A percentile compares a stretch with the other conserved stretches of the same genome.
phyloP scores from a whole-genome alignment of 2,888 invertebrate genomes.

The Machimus atricapillus region DNA sequence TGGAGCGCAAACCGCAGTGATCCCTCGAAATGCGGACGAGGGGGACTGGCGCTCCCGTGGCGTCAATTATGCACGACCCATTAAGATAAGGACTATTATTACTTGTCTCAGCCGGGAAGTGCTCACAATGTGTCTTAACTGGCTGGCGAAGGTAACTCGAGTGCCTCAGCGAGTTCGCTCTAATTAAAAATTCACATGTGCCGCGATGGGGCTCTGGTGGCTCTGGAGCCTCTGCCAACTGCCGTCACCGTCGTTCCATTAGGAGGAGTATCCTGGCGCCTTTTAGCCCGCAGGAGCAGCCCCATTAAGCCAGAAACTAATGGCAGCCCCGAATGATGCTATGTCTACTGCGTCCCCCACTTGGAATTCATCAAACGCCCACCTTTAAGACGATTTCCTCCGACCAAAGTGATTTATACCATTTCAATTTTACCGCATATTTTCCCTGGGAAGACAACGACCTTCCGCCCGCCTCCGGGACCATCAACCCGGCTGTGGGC shows the following conservation, averaged over 20 bases:
- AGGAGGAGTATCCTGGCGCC: background rate
- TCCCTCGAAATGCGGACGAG: background rate
- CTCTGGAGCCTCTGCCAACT: background rate
- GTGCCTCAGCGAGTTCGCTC: background rate
- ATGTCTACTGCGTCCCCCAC: slow-evolving; percentile 9
- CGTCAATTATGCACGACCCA: slow-evolving; percentile 30
- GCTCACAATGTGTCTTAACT: slow-evolving; percentile 24
- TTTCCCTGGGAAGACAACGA: background rate
- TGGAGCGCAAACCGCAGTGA: background rate
- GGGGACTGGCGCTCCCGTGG: background rate
- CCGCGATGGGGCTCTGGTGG: background rate
- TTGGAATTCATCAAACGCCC: slow-evolving; percentile 21
- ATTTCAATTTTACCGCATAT: slow-evolving; percentile 7
- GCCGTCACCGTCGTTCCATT: background rate
- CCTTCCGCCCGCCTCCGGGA: background rate
- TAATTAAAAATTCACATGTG: slow-evolving; percentile 39
- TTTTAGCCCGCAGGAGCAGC: background rate
- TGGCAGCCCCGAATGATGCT: slow-evolving; percentile 15
- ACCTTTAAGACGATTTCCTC: background rate
- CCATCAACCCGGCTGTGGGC: background rate
- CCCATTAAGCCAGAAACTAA: slow-evolving; percentile 25
- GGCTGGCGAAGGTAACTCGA: slow-evolving; percentile 12
- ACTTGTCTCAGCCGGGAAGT: slow-evolving; percentile 11
- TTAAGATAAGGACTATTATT: slow-evolving; percentile 25
- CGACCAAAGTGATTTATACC: slow-evolving; percentile 8